Base-by-base conservation (phyloP, 2,888 invertebrate species). In the Caenorhabditis panamensis region DNA sequence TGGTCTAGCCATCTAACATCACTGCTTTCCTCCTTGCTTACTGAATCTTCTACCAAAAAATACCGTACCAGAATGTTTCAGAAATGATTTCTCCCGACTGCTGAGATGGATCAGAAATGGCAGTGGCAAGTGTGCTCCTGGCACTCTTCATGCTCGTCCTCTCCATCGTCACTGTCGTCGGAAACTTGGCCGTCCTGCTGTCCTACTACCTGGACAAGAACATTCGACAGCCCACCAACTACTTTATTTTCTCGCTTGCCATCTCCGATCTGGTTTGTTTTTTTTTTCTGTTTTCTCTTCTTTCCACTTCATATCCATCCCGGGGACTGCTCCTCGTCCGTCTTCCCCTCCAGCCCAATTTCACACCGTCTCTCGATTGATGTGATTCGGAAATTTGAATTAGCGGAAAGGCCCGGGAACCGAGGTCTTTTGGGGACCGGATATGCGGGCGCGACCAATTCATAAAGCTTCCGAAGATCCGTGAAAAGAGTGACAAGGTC, bases 221-320 rank as follows among this genome's bases (percentile, higher is more conserved):
- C 82, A 93, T 94, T 83, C 92, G 99, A 71, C 97, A 98, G 91
- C 98, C 99, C 31, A 97, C 97, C 92, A 99, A 99, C 93, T 99
- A 98, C 93, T 99, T 98, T 93, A 97, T 99, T 85, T 97, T 97
- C 9, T 98, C 98, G 0, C 93, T 99, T 82, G 99, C 99, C 58
- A 96, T 97, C 93, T 98, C 86, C 96, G 90, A 90, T 82, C 82
- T 90, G 86, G 90, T 90, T 63, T 80, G 88, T 86, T 56, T 68
- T 31, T 9, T 18, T 49, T 66, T 54, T 18, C 22, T 66, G 41
- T 18, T 47, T 31, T 31, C 31, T 31, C 28, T 36, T 1, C 11
- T 41, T 47, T 54, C 24, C 54, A 2, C 31, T n/a, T 31, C 31
- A 31, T 31, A 4, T 31, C 9, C 31, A 31, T 31, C 68, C 51